These are phyloP conservation scores for Fistularia commersonii DNA, from an alignment of 2,797 vertebrate genomes.

Conservation along the genomic window DNA sequence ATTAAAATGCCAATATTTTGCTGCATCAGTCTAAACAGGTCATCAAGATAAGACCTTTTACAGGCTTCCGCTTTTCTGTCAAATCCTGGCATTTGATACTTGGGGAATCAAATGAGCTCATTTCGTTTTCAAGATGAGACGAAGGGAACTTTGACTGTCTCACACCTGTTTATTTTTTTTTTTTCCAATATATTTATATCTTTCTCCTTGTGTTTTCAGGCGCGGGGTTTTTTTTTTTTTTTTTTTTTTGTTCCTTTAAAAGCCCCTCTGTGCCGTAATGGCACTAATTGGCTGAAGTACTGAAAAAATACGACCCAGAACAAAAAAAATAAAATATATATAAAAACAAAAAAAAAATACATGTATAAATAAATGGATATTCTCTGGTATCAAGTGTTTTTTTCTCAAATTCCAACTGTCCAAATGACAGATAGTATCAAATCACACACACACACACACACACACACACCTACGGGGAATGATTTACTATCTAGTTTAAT, in stretches of 20 bases:
- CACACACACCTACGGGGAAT: slow-evolving; percentile 11
- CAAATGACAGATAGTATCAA: slow-evolving; percentile 30
- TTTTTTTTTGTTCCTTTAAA: slow-evolving; percentile 5
- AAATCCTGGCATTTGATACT: slow-evolving; percentile 63
- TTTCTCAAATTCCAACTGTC: slow-evolving; percentile 28
- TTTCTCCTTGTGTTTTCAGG: background rate
- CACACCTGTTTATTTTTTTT: background rate
- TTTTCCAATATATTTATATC: slow-evolving; percentile 4
- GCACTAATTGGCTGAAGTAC: slow-evolving; percentile 20
- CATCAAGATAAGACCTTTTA: slow-evolving; percentile 71
- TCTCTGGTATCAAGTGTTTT: slow-evolving; percentile 7
- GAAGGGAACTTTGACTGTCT: slow-evolving; percentile 4
- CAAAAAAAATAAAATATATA: background rate
- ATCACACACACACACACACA: slow-evolving; percentile 2
- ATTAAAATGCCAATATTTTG: slow-evolving; percentile 77
- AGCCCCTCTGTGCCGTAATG: background rate
- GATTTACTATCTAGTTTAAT: slow-evolving; percentile 59
- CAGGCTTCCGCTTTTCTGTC: slow-evolving; percentile 63
- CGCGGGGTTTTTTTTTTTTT: background rate
- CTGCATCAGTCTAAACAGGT: slow-evolving; percentile 69
- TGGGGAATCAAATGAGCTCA: slow-evolving; percentile 17
- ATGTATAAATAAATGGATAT: slow-evolving; percentile 10
- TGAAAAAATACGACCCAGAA: background rate
- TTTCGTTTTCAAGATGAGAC: slow-evolving; percentile 27
- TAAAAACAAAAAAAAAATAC: slow-evolving; percentile 15